Conservation (phyloP, 2,113 vertebrate genomes). For the Toxostoma redivivum region DNA sequence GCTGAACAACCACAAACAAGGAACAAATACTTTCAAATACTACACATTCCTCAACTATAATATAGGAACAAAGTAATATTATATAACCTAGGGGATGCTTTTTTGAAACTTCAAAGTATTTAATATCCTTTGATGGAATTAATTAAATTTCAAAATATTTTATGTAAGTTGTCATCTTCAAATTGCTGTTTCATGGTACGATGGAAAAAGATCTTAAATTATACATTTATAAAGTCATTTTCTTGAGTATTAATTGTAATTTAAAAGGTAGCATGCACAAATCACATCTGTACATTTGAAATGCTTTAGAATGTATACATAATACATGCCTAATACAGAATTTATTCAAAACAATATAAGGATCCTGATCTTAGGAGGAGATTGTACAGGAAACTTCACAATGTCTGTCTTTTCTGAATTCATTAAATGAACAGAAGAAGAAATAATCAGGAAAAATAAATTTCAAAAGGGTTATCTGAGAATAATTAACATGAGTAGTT, state of each 20-base stretch:
- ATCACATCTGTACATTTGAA: not conserved
- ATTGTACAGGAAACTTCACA: not conserved
- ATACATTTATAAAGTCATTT: not conserved
- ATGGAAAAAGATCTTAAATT: not conserved
- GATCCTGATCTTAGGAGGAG: not conserved
- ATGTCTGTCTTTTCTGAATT: not conserved
- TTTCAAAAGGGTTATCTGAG: not conserved
- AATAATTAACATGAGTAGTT: not conserved
- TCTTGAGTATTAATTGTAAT: not conserved
- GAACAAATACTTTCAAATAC: conserved; percentile 26
- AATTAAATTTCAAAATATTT: not conserved
- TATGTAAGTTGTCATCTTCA: not conserved
- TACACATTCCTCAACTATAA: conserved; percentile 14
- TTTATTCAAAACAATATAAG: not conserved
- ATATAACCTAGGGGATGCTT: not conserved
- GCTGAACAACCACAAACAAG: conserved; percentile 48
- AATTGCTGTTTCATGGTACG: not conserved
- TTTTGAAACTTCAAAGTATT: not conserved
- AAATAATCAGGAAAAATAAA: not conserved
- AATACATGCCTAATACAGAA: not conserved
- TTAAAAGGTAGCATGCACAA: not conserved
- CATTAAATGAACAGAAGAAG: not conserved
- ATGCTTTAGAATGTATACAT: not conserved
- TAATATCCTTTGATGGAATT: not conserved
- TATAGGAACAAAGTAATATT: conserved; percentile 41